phyloP scores from a whole-genome alignment of 2,113 vertebrate genomes.

The Lampris incognitus region DNA sequence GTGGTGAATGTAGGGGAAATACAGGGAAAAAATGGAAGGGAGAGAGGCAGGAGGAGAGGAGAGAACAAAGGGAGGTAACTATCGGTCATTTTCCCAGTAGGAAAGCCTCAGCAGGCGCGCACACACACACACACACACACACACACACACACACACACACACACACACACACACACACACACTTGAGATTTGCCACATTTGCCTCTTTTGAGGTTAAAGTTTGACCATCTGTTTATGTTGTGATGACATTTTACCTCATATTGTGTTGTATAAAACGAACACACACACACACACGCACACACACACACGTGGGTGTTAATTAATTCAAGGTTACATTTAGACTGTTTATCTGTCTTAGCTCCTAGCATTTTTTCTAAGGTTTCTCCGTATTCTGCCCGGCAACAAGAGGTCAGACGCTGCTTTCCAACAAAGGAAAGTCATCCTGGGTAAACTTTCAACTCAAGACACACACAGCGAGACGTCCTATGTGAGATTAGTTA shows the following conservation, averaged over 20 bases:
- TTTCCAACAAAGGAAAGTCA: slow-evolving; percentile 48
- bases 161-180: background rate
- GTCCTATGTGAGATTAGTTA: slow-evolving; percentile 9
- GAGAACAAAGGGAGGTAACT: slow-evolving; percentile 77
- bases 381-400: background rate
- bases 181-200: slow-evolving; percentile 10
- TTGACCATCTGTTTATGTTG: too few relatives aligned
- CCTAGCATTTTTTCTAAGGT: background rate
- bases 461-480: slow-evolving; percentile 20
- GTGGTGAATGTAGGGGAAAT: background rate
- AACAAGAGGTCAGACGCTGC: slow-evolving; percentile 14
- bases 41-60: slow-evolving; percentile 15
- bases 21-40: slow-evolving; percentile 8
- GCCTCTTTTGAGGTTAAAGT: too few relatives aligned
- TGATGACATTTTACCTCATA: too few relatives aligned
- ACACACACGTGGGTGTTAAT: too few relatives aligned
- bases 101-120: slow-evolving; percentile 40
- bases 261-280: too few relatives aligned
- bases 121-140: slow-evolving; percentile 19
- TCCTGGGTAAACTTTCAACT: slow-evolving; percentile 29
- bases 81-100: slow-evolving; percentile 60
- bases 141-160: background rate
- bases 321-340: too few relatives aligned
- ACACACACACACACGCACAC: too few relatives aligned
- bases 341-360: too few relatives aligned